phyloP scores from a whole-genome alignment of 2,888 invertebrate species.

The Yponomeuta plumbellus region DNA sequence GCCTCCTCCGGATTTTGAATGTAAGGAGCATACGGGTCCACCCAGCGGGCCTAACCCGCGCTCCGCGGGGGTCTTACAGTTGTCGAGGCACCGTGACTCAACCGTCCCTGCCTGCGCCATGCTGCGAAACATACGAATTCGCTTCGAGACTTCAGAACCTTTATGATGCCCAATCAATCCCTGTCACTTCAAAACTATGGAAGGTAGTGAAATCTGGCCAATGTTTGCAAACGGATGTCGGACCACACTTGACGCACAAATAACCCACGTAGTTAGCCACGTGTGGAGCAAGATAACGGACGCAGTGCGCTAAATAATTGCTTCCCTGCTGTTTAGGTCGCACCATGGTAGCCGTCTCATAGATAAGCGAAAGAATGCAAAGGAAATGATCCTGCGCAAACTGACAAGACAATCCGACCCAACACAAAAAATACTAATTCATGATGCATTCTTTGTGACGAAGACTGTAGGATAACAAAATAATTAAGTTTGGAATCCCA shows the following conservation, averaged over 20 bases:
- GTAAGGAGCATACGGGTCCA: conserved; percentile 43
- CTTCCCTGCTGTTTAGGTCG: conserved; percentile 27
- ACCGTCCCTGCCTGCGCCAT: conserved; percentile 56
- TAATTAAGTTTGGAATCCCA: background rate
- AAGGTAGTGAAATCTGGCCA: conserved; percentile 41
- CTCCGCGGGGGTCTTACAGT: conserved; percentile 44
- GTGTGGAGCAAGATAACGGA: conserved; percentile 6
- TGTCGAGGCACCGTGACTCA: conserved; percentile 49
- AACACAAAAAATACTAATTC: conserved; percentile 18
- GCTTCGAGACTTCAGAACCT: conserved; percentile 54
- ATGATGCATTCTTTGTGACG: conserved; percentile 5
- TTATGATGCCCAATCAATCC: conserved; percentile 57
- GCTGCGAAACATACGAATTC: conserved; percentile 71
- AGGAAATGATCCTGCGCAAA: conserved; percentile 19
- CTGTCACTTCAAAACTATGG: conserved; percentile 44
- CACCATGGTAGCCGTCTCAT: conserved; percentile 22
- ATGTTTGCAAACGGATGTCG: conserved; percentile 34
- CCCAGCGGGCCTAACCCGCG: conserved; percentile 40
- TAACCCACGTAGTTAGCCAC: conserved; percentile 30
- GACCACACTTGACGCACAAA: conserved; percentile 40
- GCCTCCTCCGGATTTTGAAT: conserved; percentile 52
- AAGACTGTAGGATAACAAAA: background rate
- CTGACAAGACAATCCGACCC: conserved; percentile 24
- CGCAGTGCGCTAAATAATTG: conserved; percentile 6
- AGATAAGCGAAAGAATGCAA: conserved; percentile 17